Conservation (phyloP, 2,113 vertebrate genomes). For the Pollachius pollachius region DNA sequence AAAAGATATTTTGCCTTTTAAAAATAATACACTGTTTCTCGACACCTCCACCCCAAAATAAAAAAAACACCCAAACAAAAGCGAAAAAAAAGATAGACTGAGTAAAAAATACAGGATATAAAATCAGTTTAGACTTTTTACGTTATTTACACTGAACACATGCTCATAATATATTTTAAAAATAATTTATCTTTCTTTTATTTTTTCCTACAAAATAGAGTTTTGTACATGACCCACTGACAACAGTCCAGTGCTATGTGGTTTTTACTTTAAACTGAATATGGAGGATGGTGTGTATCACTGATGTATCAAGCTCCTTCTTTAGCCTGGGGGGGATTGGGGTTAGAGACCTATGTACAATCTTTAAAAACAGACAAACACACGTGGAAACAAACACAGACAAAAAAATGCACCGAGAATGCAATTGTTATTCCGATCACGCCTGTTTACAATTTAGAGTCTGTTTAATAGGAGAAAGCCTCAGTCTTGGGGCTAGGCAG, state of each 20-base stretch:
- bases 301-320: conserved; percentile 43
- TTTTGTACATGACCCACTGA: conserved; percentile 70
- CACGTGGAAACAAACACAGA: too few relatives aligned
- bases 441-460: conserved; percentile 46
- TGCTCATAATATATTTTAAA: conserved; percentile 74
- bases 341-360: conserved; percentile 49
- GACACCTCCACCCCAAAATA: conserved; percentile 66
- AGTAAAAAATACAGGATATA: conserved; percentile 72
- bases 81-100: conserved; percentile 42
- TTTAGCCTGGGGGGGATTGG: conserved; percentile 13
- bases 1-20: conserved; percentile 47
- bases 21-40: conserved; percentile 56
- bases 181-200: conserved; percentile 78
- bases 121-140: conserved; percentile 74
- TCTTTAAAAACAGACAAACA: conserved; percentile 49
- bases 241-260: conserved; percentile 59
- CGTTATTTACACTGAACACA: conserved; percentile 78
- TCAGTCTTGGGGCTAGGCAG: conserved; percentile 31
- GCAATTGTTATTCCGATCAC: conserved; percentile 53
- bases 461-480: conserved; percentile 43
- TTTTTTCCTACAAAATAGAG: conserved; percentile 72
- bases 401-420: conserved; percentile 40
- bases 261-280: conserved; percentile 49
- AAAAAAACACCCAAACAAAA: conserved; percentile 50
- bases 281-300: conserved; percentile 31